Base-by-base conservation (phyloP, 2,888 invertebrate genomes). In the Mesochorus sp. region DNA sequence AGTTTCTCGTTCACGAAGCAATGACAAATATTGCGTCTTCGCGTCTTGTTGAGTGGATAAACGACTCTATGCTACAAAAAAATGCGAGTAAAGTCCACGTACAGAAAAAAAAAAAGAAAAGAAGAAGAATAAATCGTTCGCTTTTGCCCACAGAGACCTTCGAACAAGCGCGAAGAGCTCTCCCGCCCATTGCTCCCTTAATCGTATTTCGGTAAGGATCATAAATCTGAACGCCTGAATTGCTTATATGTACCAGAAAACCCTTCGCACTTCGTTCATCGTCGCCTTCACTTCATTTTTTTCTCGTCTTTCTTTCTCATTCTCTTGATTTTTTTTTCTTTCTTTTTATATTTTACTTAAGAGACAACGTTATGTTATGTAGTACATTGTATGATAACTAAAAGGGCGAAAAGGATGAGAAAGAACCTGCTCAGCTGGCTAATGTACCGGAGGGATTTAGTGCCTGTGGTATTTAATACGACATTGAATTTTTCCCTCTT, bases 191-290 rank as follows among this genome's bases (percentile, higher is more conserved):
- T 78, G 51, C 57, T 70, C 82, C 80, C 79, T 80, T 85, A 84
- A 86, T 85, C 83, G 74, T 83, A 80, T 83, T 83, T 81, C 80
- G 76, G 80, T 77, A 70, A 81, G 74, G 81, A 83, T 83, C 86
- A 85, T 85, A 85, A 85, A 85, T 85, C 85, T 84, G 68, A 80
- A 81, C 77, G 77, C 74, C 64, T 61, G 73, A 55, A 66, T 57
- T 12, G 66, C 51, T 51, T 42, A 44, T 47, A 62, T 28, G 67
- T 28, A 31, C 28, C 37, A 8, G 17, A 53, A 57, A 39, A 53
- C 51, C 57, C 59, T 64, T 77, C 73, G 68, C 68, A 68, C 68
- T 64, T 44, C 51, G 44, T 64, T 64, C 64, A 19, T 51, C 57
- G 51, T 28, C 44, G 59, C 57, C 21, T 71, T 26, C 21, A 59